Conservation (phyloP, 1,140 invertebrate species). For the Oreohelix idahoensis region DNA sequence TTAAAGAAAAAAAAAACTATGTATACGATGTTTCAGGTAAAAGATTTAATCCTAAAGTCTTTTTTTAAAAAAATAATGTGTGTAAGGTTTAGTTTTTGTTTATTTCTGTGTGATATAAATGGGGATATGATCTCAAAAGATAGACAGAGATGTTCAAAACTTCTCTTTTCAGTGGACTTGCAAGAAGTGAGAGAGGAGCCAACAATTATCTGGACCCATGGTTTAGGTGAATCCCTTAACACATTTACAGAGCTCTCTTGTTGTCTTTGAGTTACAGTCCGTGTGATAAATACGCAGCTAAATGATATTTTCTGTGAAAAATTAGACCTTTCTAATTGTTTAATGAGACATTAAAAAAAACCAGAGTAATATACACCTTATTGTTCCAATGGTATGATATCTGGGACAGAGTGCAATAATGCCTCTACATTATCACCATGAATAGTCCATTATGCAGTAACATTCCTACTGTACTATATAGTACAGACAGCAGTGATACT, state of each 20-base stretch:
- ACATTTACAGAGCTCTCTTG: neutral
- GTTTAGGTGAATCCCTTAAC: conserved; percentile 24
- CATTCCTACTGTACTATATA: no score
- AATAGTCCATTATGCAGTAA: no score
- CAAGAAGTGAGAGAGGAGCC: conserved; percentile 37
- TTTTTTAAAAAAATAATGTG: neutral
- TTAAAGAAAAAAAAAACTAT: neutral
- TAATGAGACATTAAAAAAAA: no score
- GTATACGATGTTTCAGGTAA: no score
- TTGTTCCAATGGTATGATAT: no score
- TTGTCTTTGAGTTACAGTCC: neutral
- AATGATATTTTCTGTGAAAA: neutral
- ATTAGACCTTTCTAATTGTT: neutral
- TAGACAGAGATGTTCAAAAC: conserved; percentile 31
- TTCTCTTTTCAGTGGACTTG: conserved; percentile 37
- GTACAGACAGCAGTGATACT: no score
- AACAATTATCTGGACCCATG: conserved; percentile 37
- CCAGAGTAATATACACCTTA: no score
- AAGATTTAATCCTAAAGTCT: no score
- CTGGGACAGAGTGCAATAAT: no score
- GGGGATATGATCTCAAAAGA: neutral
- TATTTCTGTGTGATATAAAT: neutral
- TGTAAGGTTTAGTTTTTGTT: neutral
- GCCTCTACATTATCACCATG: no score
- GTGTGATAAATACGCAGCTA: neutral